Conservation (phyloP, 2,113 vertebrate species). For the Puntigrus tetrazona region DNA sequence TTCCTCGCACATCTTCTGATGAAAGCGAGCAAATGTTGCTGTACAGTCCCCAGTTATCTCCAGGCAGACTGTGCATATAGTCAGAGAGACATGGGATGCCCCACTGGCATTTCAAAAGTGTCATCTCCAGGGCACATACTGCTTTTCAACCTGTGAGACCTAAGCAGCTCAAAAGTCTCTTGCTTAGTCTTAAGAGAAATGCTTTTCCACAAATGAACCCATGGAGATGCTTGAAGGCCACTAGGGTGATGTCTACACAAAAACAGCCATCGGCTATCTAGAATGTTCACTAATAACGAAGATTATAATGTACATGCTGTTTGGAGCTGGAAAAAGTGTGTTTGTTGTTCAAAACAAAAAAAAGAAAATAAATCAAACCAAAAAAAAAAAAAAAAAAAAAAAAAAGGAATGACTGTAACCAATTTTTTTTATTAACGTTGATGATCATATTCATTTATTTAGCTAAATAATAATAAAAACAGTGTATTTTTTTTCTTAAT, state of each 20-base stretch:
- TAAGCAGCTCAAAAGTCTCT: not conserved
- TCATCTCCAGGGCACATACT: conserved; percentile 10
- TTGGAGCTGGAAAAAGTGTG: not conserved
- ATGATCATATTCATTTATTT: not conserved
- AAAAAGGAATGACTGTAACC: too few relatives aligned
- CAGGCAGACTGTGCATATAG: not conserved
- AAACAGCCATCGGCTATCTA: conserved; percentile 12
- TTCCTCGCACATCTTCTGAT: not conserved
- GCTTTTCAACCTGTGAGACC: conserved; percentile 5
- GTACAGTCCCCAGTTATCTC: not conserved
- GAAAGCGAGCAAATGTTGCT: conserved; percentile 4
- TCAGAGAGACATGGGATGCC: not conserved
- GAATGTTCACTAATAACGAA: not conserved
- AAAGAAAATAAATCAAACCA: too few relatives aligned
- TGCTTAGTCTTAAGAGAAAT: not conserved
- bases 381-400: too few relatives aligned
- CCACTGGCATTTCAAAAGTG: conserved; percentile 13
- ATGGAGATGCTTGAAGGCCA: not conserved
- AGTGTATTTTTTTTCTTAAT: too few relatives aligned
- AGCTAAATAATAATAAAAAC: not conserved
- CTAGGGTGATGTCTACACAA: not conserved
- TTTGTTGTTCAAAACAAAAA: not conserved
- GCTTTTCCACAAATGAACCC: conserved; percentile 8
- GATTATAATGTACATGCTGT: not conserved
- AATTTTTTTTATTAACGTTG: too few relatives aligned